These are phyloP conservation scores for Microchrysa polita DNA, from an alignment of 2,888 invertebrate genomes.

Conservation along the genomic window DNA sequence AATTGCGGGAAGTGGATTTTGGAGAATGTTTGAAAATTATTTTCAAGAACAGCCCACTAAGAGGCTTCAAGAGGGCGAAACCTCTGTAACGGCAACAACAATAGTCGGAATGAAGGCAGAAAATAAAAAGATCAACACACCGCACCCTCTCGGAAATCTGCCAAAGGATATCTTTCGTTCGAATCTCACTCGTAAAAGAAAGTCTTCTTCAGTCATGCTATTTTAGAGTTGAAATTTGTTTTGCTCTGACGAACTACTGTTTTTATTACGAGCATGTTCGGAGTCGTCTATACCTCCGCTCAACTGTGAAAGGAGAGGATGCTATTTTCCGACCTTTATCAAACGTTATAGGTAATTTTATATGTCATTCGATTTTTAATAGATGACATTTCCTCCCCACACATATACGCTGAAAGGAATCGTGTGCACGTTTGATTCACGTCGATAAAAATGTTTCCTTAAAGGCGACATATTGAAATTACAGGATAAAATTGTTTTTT, in stretches of 20 bases:
- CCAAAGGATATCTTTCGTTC: background rate
- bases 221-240: conserved; percentile 30
- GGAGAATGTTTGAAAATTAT: conserved; percentile 41
- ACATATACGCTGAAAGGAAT: background rate
- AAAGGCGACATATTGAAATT: background rate
- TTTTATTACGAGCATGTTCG: background rate
- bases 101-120: no score
- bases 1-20: conserved; percentile 18
- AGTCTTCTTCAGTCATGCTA: background rate
- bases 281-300: no score
- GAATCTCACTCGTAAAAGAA: background rate
- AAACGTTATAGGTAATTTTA: conserved; percentile 4
- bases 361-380: conserved; percentile 16
- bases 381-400: conserved; percentile 4
- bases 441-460: background rate
- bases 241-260: conserved; percentile 17
- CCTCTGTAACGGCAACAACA: no score
- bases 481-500: background rate
- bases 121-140: conserved; percentile 38
- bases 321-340: background rate
- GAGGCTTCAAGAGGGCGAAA: conserved; percentile 9
- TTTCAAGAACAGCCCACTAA: conserved; percentile 13
- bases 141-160: conserved; percentile 4
- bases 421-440: background rate
- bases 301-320: background rate